phyloP scores from a whole-genome alignment of 2,113 vertebrate species.

The Lontra canadensis region DNA sequence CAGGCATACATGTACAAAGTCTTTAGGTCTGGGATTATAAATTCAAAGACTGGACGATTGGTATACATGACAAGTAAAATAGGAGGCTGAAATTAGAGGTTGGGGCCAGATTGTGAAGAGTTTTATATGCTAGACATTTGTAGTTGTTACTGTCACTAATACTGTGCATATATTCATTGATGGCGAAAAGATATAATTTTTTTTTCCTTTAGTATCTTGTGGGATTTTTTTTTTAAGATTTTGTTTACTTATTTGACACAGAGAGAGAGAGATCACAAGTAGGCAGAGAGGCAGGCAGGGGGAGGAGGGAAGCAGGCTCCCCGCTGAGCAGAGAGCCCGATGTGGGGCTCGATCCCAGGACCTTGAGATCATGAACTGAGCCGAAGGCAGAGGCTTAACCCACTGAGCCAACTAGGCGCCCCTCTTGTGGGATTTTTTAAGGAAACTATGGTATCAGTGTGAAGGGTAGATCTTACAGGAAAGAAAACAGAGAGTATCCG shows the following conservation, averaged over 20 bases:
- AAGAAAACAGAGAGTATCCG: neutral
- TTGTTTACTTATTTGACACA: no score
- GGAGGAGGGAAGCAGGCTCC: no score
- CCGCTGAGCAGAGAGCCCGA: no score
- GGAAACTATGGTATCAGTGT: neutral
- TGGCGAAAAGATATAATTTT: neutral
- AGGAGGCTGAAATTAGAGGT: neutral
- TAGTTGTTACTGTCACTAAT: neutral
- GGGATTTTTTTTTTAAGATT: neutral
- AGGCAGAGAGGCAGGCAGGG: no score
- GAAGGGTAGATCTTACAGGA: neutral
- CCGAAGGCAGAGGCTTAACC: no score
- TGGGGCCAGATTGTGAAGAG: neutral
- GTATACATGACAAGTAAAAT: neutral
- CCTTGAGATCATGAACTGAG: no score
- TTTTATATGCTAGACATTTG: neutral
- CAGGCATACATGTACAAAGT: neutral
- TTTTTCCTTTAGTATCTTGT: neutral
- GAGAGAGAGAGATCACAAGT: no score
- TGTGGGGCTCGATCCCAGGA: no score
- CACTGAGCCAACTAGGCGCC: no score
- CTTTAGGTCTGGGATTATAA: neutral
- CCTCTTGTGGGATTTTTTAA: neutral
- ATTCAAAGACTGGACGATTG: neutral
- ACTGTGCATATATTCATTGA: neutral